Evolutionary conservation across 2,888 invertebrate genomes (phyloP).

Genomic region (Yponomeuta sedellus): DNA sequence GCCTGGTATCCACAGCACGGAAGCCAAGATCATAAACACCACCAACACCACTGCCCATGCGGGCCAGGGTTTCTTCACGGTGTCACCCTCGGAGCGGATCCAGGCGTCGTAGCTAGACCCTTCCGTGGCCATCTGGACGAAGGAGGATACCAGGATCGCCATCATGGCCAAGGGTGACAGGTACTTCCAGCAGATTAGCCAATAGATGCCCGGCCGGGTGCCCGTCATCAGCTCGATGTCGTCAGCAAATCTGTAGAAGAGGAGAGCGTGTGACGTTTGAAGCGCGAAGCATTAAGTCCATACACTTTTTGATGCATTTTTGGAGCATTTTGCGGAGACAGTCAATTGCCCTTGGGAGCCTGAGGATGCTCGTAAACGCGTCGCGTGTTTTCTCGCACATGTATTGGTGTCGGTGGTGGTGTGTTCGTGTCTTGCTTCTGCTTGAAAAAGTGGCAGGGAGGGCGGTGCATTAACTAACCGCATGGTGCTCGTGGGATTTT

Average conservation of each 20-base stretch:
- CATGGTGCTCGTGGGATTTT: too few relatives aligned
- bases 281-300: too few relatives aligned
- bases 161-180: constrained; percentile 93
- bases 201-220: constrained; percentile 89
- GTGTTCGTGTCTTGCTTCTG: too few relatives aligned
- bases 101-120: constrained; percentile 92
- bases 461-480: too few relatives aligned
- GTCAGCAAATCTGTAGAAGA: constrained; percentile 85
- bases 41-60: constrained; percentile 88
- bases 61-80: constrained; percentile 90
- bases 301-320: too few relatives aligned
- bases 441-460: too few relatives aligned
- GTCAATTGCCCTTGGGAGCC: too few relatives aligned
- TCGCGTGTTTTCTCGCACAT: too few relatives aligned
- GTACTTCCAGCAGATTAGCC: constrained; percentile 97
- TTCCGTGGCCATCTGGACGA: constrained; percentile 85
- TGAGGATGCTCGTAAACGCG: too few relatives aligned
- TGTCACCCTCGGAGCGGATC: constrained; percentile 83
- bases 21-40: constrained; percentile 83
- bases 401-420: too few relatives aligned
- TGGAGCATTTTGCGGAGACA: too few relatives aligned
- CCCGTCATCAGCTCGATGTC: constrained; percentile 98
- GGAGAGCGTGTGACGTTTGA: too few relatives aligned
- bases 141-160: constrained; percentile 88
- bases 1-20: constrained; percentile 91